Percentiles rank a stretch among this genome's conserved stretches.
These are phyloP conservation scores for Solea senegalensis DNA, from an alignment of 2,113 vertebrate genomes.

Conservation along the genomic window DNA sequence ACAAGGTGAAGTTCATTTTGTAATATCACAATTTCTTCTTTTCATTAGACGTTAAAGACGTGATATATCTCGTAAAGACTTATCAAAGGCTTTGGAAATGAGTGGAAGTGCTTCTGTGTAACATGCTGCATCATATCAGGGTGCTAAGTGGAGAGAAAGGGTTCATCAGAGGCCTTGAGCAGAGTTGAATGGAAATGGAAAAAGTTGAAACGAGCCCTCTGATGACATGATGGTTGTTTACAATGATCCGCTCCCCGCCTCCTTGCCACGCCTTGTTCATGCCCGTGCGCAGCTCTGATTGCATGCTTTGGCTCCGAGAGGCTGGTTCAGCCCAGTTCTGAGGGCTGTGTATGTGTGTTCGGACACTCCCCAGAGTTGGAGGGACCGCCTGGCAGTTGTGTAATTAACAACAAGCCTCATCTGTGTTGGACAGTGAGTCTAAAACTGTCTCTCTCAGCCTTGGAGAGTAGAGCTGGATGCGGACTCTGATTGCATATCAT, in stretches of 20 bases:
- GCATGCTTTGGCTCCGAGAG: conserved; percentile 70
- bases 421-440: conserved; percentile 39
- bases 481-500: too few species aligned
- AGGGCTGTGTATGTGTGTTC: conserved; percentile 39
- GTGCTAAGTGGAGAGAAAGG: conserved; percentile 2
- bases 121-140: background rate
- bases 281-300: conserved; percentile 60
- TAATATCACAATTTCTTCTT: background rate
- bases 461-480: conserved; percentile 31
- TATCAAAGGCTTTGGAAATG: conserved; percentile 11
- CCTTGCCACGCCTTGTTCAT: conserved; percentile 77
- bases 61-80: too few species aligned
- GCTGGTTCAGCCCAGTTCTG: conserved; percentile 57
- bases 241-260: conserved; percentile 46
- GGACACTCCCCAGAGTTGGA: conserved; percentile 53
- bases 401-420: conserved; percentile 43
- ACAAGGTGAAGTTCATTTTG: background rate
- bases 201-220: conserved; percentile 29
- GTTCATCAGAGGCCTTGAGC: conserved; percentile 7
- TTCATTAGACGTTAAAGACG: background rate
- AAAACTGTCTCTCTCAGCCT: conserved; percentile 26
- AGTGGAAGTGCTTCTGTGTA: background rate
- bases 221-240: conserved; percentile 64
- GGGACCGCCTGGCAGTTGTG: conserved; percentile 37
- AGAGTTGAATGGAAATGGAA: conserved; percentile 27